phyloP scores from a whole-genome alignment of 2,113 vertebrate species.

The Pseudopipra pipra region DNA sequence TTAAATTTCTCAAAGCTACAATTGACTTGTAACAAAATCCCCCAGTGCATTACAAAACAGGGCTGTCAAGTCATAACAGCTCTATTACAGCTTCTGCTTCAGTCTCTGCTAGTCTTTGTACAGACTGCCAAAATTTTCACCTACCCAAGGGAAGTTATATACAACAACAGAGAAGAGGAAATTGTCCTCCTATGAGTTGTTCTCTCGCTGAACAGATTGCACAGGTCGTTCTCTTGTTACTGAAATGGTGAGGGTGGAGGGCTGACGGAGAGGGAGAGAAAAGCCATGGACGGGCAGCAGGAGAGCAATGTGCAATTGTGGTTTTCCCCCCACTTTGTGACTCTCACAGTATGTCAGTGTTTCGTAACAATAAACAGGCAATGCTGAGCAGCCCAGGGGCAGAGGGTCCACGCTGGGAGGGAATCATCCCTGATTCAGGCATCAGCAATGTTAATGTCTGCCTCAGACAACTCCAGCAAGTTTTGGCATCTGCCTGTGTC shows the following conservation, averaged over 20 bases:
- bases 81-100: constrained; percentile 59
- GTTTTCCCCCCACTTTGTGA: fast-evolving
- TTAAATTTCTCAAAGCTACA: constrained; percentile 41
- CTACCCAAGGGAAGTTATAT: neutral
- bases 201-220: neutral
- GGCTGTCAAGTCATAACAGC: constrained; percentile 51
- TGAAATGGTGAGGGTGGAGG: neutral
- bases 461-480: neutral
- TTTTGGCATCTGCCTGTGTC: neutral
- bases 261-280: neutral
- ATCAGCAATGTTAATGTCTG: neutral
- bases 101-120: neutral
- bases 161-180: neutral
- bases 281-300: neutral
- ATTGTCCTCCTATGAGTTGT: neutral
- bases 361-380: neutral
- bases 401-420: neutral
- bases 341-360: neutral
- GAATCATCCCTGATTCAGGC: neutral
- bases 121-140: constrained; percentile 13
- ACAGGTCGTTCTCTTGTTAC: neutral
- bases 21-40: constrained; percentile 32
- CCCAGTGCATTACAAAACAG: neutral
- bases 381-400: neutral
- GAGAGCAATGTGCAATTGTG: neutral